These are phyloP conservation scores for Danio albolineatus DNA, from an alignment of 2,797 vertebrate species.

Conservation along the genomic window DNA sequence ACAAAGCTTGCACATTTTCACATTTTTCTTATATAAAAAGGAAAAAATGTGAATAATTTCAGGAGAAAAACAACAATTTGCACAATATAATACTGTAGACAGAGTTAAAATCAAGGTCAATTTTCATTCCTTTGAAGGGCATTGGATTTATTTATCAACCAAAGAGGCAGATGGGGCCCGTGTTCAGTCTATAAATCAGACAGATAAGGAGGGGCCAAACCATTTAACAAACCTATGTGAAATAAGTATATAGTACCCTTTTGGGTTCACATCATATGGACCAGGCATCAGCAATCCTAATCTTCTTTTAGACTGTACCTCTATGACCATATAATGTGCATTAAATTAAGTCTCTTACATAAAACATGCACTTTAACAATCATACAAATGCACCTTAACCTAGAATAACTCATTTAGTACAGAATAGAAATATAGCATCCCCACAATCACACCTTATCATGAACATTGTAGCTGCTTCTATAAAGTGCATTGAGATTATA, in stretches of 20 bases:
- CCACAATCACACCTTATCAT: not conserved
- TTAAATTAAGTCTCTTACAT: conserved; percentile 47
- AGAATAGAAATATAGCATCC: not conserved
- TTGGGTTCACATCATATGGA: conserved; percentile 18
- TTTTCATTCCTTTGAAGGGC: not conserved
- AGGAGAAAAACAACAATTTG: not conserved
- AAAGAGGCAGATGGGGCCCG: too few relatives aligned
- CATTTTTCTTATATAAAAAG: not conserved
- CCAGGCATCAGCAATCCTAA: conserved; percentile 36
- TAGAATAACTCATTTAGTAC: not conserved
- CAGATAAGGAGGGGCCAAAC: too few relatives aligned
- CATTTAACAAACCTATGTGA: not conserved
- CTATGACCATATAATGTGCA: conserved; percentile 28
- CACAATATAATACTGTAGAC: not conserved
- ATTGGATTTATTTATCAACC: not conserved
- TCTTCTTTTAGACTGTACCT: conserved; percentile 33
- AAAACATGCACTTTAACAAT: conserved; percentile 32
- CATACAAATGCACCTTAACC: not conserved
- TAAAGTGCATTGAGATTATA: not conserved
- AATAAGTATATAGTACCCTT: conserved; percentile 3
- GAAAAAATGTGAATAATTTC: not conserved
- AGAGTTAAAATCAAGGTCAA: not conserved
- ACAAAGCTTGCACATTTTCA: not conserved
- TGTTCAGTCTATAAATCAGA: too few relatives aligned
- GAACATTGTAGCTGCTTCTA: not conserved